phyloP scores from a whole-genome alignment of 2,797 vertebrate genomes.

The Sebastes kiyomatsui region DNA sequence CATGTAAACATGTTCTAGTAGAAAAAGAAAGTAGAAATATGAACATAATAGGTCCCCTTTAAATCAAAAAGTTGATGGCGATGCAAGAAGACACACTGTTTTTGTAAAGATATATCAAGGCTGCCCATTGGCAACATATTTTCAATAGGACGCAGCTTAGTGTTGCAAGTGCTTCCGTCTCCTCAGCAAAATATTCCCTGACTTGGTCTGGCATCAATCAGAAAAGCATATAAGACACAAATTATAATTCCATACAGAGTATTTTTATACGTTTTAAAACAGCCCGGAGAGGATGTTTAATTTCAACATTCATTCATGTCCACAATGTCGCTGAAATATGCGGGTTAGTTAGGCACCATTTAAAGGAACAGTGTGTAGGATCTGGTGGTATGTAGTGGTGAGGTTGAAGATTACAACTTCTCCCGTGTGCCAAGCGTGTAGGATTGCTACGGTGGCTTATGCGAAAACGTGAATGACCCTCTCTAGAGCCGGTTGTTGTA shows the following conservation, averaged over 20 bases:
- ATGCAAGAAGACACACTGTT: neutral
- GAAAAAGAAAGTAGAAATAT: too few species aligned
- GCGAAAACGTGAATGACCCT: too few species aligned
- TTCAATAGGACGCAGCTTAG: neutral
- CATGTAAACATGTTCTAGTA: neutral
- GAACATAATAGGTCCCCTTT: too few species aligned
- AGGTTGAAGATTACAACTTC: too few species aligned
- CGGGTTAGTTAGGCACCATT: neutral
- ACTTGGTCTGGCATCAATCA: neutral
- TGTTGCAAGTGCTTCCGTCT: neutral
- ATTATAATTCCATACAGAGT: neutral
- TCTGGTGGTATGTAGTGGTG: too few species aligned
- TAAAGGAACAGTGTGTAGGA: neutral
- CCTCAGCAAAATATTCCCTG: neutral
- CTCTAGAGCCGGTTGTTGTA: too few species aligned
- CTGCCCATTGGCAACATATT: neutral
- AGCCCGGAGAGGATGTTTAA: neutral
- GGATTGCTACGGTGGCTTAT: too few species aligned
- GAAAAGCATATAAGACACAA: neutral
- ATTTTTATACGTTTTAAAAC: neutral
- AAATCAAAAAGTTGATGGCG: neutral
- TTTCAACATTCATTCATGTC: neutral
- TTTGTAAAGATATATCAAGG: slow-evolving; percentile 5
- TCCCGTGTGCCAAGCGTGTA: too few species aligned
- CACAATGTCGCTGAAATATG: neutral